These are phyloP conservation scores for Natator depressus DNA, from an alignment of 2,113 vertebrate genomes.

Conservation along the genomic window DNA sequence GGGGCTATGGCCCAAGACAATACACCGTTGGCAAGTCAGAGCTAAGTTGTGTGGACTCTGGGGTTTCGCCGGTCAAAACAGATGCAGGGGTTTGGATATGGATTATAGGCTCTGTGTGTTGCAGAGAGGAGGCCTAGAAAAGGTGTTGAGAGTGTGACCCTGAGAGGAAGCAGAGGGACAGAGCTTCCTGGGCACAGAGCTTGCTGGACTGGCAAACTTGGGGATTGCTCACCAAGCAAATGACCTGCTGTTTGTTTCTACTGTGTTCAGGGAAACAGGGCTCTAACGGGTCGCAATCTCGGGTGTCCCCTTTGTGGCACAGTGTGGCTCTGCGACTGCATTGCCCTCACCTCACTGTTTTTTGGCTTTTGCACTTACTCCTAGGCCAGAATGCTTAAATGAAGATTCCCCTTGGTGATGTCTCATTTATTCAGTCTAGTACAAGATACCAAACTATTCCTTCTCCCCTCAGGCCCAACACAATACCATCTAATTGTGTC, in stretches of 20 bases:
- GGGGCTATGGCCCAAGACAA: neutral
- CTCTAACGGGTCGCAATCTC: neutral
- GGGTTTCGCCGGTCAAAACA: neutral
- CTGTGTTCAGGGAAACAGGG: neutral
- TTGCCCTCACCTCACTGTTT: neutral
- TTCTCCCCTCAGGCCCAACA: neutral
- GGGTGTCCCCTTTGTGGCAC: neutral
- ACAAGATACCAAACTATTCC: neutral
- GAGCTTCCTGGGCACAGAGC: neutral
- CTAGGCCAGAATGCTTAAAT: neutral
- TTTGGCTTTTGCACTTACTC: neutral
- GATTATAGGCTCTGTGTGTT: neutral
- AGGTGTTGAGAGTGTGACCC: neutral
- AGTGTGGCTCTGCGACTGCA: neutral
- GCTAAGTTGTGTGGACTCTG: neutral
- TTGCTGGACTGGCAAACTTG: neutral
- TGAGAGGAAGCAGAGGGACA: neutral
- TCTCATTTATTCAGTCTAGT: neutral
- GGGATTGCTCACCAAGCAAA: neutral
- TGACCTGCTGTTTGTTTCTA: neutral
- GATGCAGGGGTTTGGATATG: neutral
- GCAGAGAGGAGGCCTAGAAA: neutral
- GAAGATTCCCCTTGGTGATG: neutral
- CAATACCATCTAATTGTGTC: too few relatives aligned
- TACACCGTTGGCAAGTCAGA: neutral